phyloP scores from a whole-genome alignment of 1,140 invertebrate species.

The Heliconius hewitsoni region DNA sequence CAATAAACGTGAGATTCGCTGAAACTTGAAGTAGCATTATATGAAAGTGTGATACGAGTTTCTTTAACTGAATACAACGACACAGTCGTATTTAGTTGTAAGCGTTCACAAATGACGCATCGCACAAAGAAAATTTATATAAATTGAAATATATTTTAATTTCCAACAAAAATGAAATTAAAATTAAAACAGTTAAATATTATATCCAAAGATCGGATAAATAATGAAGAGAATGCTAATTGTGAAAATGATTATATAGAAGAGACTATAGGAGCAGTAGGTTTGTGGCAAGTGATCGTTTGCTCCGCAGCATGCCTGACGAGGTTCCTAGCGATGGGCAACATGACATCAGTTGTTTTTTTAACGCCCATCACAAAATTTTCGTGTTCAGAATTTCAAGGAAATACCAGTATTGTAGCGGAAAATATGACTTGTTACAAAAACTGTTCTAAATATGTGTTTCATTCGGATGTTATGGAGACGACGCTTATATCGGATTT shows the following conservation, averaged over 20 bases:
- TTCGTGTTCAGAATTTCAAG: constrained; percentile 46
- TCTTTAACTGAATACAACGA: not conserved
- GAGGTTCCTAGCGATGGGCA: constrained; percentile 49
- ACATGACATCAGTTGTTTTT: constrained; percentile 50
- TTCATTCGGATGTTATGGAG: constrained; percentile 45
- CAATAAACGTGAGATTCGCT: not conserved
- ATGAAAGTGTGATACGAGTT: not conserved
- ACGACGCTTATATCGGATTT: constrained; percentile 52
- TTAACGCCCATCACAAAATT: constrained; percentile 52
- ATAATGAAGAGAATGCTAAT: constrained; percentile 23
- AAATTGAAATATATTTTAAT: not conserved
- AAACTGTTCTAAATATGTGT: constrained; percentile 45
- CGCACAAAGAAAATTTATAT: not conserved
- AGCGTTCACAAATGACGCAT: constrained; percentile 16
- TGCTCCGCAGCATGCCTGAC: constrained; percentile 35
- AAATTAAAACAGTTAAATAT: constrained; percentile 8
- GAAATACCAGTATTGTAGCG: constrained; percentile 32
- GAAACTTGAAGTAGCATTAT: not conserved
- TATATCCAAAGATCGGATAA: constrained; percentile 2
- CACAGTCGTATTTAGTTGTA: not conserved
- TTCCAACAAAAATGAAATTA: not conserved
- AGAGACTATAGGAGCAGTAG: constrained; percentile 49
- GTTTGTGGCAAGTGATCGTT: constrained; percentile 46
- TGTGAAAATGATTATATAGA: constrained; percentile 53
- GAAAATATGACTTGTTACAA: constrained; percentile 52